Evolutionary conservation across 2,888 invertebrate genomes (phyloP), one percentile per base, ranked within the genome.

Genomic region (Megaustenia siamemsis): DNA sequence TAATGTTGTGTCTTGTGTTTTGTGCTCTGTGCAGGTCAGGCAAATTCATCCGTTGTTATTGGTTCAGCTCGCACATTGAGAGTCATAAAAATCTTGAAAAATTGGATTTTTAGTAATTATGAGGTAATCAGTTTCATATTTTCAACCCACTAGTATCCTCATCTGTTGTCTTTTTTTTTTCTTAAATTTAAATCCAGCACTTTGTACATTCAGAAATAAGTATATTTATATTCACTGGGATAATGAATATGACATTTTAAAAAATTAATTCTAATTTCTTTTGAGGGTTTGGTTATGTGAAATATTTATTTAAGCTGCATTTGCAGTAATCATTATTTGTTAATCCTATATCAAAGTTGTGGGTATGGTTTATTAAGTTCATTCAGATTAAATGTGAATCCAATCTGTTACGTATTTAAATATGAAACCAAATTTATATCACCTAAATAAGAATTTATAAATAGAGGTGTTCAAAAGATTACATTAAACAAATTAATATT

Each of bases 21-120:
- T 73, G 53, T 63, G 66, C 40, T 49, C 56, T 66, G 56, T 28
- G 43, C 78, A 83, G 83, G 83, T 78, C 83, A 78, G 69, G 43
- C 83, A 71, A 78, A 83, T 35, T 35, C 76, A 40, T 40, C 82
- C 49, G 15, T 78, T 78, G 68, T 49, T 68, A 69, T 87, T 81
- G 86, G 87, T 53, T 86, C 86, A 38, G 84, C 84, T 38, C 76
- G 71, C 53, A 87, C 87, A 21, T 66, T 87, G 84, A 83, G 87
- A 77, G 83, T 86, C 69, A 82, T 87, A 60, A 87, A 86, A 82
- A 84, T 87, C 71, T 81, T 87, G 78, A 86, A 86, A 86, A 78
- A 78, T 28, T 78, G 78, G 78, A 78, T 78, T 32, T 78, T 78
- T 78, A 78, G 43, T 78, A 78, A 78, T 63, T 78, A 78, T 78